These are phyloP conservation scores for Acleris cristana DNA, from an alignment of 2,888 invertebrate species.

Conservation along the genomic window DNA sequence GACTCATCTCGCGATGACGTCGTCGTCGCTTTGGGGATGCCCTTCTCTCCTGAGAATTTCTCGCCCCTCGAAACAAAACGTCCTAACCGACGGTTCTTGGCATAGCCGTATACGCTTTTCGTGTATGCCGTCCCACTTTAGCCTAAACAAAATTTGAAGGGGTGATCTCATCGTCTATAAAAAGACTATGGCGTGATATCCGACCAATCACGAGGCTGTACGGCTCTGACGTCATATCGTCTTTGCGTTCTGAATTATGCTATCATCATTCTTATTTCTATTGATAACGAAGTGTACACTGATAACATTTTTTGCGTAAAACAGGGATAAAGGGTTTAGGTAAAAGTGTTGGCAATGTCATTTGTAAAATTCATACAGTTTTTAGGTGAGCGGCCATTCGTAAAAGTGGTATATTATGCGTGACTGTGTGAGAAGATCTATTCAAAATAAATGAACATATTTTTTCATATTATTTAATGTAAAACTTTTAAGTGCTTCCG, in stretches of 20 bases:
- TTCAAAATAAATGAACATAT: no score
- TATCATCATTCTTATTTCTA: slow-evolving; percentile 25
- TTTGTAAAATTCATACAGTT: neutral
- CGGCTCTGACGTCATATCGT: slow-evolving; percentile 60
- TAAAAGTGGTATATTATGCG: no score
- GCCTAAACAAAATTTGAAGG: slow-evolving; percentile 58
- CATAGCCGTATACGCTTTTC: slow-evolving; percentile 57
- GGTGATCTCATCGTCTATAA: slow-evolving; percentile 75
- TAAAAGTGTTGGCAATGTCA: neutral
- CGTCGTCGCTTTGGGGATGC: slow-evolving; percentile 76
- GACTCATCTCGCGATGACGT: slow-evolving; percentile 77
- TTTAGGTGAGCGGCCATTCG: no score
- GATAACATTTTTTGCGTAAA: neutral
- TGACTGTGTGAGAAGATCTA: no score
- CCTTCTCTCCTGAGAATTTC: slow-evolving; percentile 76
- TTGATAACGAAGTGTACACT: slow-evolving; percentile 16
- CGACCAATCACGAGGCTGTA: slow-evolving; percentile 61
- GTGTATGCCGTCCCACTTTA: slow-evolving; percentile 50
- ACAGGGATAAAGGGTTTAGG: no score
- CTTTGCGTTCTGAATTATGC: slow-evolving; percentile 37
- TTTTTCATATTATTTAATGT: no score
- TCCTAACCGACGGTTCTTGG: slow-evolving; percentile 59
- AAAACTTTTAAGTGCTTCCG: no score
- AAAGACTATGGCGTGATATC: slow-evolving; percentile 71
- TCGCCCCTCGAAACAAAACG: slow-evolving; percentile 55